These are phyloP conservation scores for Actenoides hombroni DNA, from an alignment of 2,113 vertebrate species.

Conservation along the genomic window DNA sequence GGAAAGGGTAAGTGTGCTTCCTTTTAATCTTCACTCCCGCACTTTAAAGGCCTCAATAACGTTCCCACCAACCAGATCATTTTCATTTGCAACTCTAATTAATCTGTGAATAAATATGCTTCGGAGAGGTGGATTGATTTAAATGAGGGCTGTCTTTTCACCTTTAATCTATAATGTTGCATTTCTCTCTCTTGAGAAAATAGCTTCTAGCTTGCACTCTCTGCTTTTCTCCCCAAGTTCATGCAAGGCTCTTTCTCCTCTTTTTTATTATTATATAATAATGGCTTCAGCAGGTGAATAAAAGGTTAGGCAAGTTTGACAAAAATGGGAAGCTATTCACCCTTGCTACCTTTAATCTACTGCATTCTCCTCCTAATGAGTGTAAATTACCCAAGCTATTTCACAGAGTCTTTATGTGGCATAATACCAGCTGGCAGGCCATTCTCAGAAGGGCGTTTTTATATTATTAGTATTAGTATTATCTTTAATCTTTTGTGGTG, in stretches of 20 bases:
- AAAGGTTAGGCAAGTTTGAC: conserved; percentile 82
- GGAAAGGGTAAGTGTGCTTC: conserved; percentile 76
- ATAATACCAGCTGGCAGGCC: conserved; percentile 72
- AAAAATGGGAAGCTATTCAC: conserved; percentile 84
- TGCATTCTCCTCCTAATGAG: conserved; percentile 81
- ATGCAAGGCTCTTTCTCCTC: conserved; percentile 71
- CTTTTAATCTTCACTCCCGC: conserved; percentile 81
- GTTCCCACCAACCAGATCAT: conserved; percentile 83
- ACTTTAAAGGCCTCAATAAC: conserved; percentile 82
- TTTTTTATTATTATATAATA: conserved; percentile 81
- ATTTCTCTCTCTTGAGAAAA: conserved; percentile 80
- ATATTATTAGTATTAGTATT: conserved; percentile 74
- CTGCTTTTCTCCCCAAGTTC: conserved; percentile 64
- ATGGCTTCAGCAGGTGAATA: conserved; percentile 81
- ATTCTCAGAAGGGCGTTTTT: conserved; percentile 72
- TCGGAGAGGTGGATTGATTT: conserved; percentile 81
- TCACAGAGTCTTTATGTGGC: conserved; percentile 74
- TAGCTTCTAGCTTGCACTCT: conserved; percentile 77
- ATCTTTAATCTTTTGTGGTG: conserved; percentile 80
- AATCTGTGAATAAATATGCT: conserved; percentile 83
- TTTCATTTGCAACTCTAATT: conserved; percentile 86
- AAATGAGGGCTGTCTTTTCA: conserved; percentile 82
- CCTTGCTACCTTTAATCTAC: conserved; percentile 87
- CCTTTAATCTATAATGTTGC: conserved; percentile 82
- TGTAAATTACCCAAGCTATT: conserved; percentile 82